Evolutionary conservation across 2,888 invertebrate genomes (phyloP).

Genomic region (Cryptophagus acutangulus): DNA sequence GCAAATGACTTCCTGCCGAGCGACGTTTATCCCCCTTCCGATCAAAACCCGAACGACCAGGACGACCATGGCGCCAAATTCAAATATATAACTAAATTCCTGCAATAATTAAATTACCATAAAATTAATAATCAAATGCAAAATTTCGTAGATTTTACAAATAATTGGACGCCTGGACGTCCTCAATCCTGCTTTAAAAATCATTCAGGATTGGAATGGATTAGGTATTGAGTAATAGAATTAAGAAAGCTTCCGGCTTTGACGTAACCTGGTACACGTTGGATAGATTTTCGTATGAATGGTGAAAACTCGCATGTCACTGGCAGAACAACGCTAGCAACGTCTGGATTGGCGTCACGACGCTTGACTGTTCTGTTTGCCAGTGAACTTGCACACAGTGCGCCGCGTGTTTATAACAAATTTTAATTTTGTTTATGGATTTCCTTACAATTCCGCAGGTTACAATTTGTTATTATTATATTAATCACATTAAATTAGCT

Average conservation of each 20-base stretch:
- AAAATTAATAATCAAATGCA: too few relatives aligned
- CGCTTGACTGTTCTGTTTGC: constrained; percentile 18
- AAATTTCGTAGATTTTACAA: too few relatives aligned
- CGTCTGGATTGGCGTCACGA: constrained; percentile 24
- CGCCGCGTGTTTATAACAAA: constrained; percentile 18
- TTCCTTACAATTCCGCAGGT: constrained; percentile 6
- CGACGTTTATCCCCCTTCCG: too few relatives aligned
- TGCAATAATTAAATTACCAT: too few relatives aligned
- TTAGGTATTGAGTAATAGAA: too few relatives aligned
- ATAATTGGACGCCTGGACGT: too few relatives aligned
- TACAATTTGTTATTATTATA: not conserved
- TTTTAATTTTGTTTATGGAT: constrained; percentile 28
- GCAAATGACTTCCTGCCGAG: too few relatives aligned
- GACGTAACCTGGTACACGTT: constrained; percentile 17
- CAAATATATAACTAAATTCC: not conserved
- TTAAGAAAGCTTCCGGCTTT: too few relatives aligned
- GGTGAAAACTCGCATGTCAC: constrained; percentile 21
- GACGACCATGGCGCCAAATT: too few relatives aligned
- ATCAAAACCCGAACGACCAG: too few relatives aligned
- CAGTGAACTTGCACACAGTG: constrained; percentile 17
- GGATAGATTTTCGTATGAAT: constrained; percentile 16
- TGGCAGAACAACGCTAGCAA: constrained; percentile 9
- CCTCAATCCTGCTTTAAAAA: too few relatives aligned
- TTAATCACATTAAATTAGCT: not conserved
- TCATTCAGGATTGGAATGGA: too few relatives aligned